Base-by-base conservation (phyloP, 64 coral and sea anemone genomes). In the Acropora tenuis region DNA sequence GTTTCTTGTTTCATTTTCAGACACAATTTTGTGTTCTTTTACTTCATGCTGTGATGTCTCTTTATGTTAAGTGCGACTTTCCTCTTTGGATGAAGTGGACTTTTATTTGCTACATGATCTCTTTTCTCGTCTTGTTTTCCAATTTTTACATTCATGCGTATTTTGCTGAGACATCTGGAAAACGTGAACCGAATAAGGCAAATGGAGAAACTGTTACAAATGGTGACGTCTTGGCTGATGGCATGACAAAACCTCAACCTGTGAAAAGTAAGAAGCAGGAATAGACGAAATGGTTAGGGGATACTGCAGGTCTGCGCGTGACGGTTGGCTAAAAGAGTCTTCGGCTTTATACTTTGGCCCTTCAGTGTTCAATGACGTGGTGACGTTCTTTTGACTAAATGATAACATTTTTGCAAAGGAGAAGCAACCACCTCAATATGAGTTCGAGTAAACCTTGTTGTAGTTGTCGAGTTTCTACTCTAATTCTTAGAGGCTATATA, bases 141-240 rank as follows among this genome's bases (percentile, higher is more conserved):
- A 98, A 98, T 77, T 98, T 98, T 50, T 98, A 98, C 88, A 48
- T 98, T 65, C 80, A 95, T 67, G 73, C 96, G 4, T 98, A 98
- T 69, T 55, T 93, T 58, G 74, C 73, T n/a, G 72, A 80, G 74
- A 92, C 30, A 2, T 47, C 20, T 45, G 68, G 8, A 3, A 71
- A 71, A 20, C 65, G 18, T 30, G 65, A 48, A 85, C 42, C 42
- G 7, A 30, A 1, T 6, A 68, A 49, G 45, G 63, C 61, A 72
- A 85, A 85, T 46, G 41, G 53, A 0, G 57, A 44, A 82, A 13
- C 41, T 16, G 57, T 60, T 40, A 55, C 53, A 65, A 82, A 60
- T 85, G 63, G 82, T 2, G 82, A 85, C 6, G 46, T 85, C 46
- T 41, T 85, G 6, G 65, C 82, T 46, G 71, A 85, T 85, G 82